Conservation (phyloP, 2,113 vertebrate species). For the Takifugu flavidus region DNA sequence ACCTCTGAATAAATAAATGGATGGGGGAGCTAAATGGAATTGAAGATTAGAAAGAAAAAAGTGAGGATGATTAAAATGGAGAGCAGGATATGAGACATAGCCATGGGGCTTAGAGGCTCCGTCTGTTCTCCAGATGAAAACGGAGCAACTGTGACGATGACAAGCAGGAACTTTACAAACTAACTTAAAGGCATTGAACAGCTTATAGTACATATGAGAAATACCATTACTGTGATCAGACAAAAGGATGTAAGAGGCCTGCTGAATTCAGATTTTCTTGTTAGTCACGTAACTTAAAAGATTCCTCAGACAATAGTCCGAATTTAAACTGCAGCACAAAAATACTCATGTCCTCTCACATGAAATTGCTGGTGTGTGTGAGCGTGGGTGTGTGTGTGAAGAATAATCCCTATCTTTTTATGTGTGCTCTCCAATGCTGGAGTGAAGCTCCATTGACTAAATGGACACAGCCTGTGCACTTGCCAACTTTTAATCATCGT, state of each 20-base stretch:
- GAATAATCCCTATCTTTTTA: conserved; percentile 11
- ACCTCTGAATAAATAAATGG: conserved; percentile 47
- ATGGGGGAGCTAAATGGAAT: conserved; percentile 51
- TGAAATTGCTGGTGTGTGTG: too few relatives aligned
- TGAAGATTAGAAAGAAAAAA: conserved; percentile 40
- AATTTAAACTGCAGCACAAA: too few relatives aligned
- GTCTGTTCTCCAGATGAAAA: conserved; percentile 42
- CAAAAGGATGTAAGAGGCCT: too few relatives aligned
- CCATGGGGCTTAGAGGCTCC: conserved; percentile 2
- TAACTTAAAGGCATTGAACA: neutral
- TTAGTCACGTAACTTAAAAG: too few relatives aligned
- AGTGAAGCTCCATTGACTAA: conserved; percentile 2
- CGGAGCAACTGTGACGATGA: conserved; percentile 17
- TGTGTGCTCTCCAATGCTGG: conserved; percentile 27
- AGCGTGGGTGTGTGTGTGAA: too few relatives aligned
- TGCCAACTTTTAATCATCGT: conserved; percentile 42
- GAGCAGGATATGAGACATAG: conserved; percentile 33
- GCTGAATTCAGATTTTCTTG: too few relatives aligned
- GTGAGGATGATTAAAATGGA: conserved; percentile 32
- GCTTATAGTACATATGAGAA: neutral
- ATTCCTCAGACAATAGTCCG: too few relatives aligned
- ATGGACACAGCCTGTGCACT: conserved; percentile 20
- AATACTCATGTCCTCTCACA: too few relatives aligned
- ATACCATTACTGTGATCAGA: too few relatives aligned
- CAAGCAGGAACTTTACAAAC: too few relatives aligned